Conservation (phyloP, 2,113 vertebrate genomes). For the Pao palembangensis region DNA sequence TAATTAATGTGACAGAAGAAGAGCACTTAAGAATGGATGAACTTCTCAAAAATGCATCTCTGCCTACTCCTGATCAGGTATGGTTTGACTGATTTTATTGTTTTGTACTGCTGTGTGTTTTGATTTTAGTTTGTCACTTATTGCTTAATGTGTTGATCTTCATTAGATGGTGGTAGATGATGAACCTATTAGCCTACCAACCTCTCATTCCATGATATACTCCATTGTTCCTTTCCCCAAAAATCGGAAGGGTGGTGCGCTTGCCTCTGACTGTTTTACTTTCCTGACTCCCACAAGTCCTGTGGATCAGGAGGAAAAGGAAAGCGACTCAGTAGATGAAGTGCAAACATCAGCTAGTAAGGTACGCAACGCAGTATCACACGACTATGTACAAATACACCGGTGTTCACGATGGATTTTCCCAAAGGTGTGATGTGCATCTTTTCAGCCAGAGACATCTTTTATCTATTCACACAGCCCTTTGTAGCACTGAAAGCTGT, state of each 20-base stretch:
- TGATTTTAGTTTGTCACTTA: background rate
- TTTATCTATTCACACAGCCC: too few species aligned
- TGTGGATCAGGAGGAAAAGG: constrained; percentile 54
- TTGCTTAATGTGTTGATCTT: background rate
- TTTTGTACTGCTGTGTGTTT: background rate
- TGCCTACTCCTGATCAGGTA: constrained; percentile 78
- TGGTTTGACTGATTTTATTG: background rate
- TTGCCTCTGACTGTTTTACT: constrained; percentile 68
- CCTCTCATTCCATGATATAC: constrained; percentile 73
- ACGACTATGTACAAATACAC: background rate
- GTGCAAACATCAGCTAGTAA: constrained; percentile 30
- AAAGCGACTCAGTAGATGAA: constrained; percentile 51
- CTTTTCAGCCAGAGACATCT: too few species aligned
- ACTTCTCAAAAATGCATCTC: constrained; percentile 59
- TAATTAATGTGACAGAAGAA: constrained; percentile 59
- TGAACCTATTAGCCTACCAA: constrained; percentile 74
- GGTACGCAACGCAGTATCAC: constrained; percentile 55
- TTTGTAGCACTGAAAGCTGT: too few species aligned
- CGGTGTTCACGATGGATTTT: too few species aligned
- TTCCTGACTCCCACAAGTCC: constrained; percentile 60
- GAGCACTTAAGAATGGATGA: constrained; percentile 45
- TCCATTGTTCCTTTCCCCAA: constrained; percentile 78
- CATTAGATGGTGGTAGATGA: constrained; percentile 82
- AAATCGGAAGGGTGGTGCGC: constrained; percentile 42
- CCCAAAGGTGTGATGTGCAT: too few species aligned